Base-by-base conservation (phyloP, 2,888 invertebrate species). In the Erebia epiphron region DNA sequence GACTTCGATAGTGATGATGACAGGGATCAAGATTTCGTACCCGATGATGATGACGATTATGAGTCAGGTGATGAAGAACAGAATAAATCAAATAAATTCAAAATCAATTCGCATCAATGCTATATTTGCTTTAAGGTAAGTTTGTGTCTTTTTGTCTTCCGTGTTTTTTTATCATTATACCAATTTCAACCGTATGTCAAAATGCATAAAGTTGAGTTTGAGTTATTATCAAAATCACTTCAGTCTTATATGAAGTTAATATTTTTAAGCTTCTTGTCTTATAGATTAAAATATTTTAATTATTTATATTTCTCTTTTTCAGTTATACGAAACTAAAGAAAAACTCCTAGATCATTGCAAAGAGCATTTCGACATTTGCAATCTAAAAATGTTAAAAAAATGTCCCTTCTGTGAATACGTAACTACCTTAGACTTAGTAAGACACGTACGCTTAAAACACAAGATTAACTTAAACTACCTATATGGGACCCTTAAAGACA, bases 81-180 rank as follows among this genome's bases (percentile, higher is more conserved):
- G n/a, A 66, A 58, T 43, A 52, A 61, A 35, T 69, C 11, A 60
- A 50, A 8, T 73, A 75, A 82, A 74, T 64, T 86, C 0, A 84
- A 77, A 10, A 80, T 90, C 5, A 84, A 87, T 54, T 82, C 81
- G 0, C 85, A 87, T 64, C 91, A 92, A 62, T 92, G 92, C 64
- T 89, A 91, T 67, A 81, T 90, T 9, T 92, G 92, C 75, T 88
- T 87, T 73, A 87, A 88, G 86, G 91, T 91, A 75, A 75, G 82
- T 21, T 14, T 26, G 10, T n/a, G 9, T 2, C 21, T 7, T 18
- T 9, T 1, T 10, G n/a, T 2, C 7, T 50, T 50, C 7, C 14
- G 5, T n/a, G 50, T 50, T 50, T 50, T 50, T n/a, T 8, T 46
- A 3, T 26, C 35, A 8, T 57, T 49, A 26, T 26, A 26, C 26